These are phyloP conservation scores for Chunga burmeisteri DNA, from an alignment of 2,113 vertebrate species.

Conservation along the genomic window DNA sequence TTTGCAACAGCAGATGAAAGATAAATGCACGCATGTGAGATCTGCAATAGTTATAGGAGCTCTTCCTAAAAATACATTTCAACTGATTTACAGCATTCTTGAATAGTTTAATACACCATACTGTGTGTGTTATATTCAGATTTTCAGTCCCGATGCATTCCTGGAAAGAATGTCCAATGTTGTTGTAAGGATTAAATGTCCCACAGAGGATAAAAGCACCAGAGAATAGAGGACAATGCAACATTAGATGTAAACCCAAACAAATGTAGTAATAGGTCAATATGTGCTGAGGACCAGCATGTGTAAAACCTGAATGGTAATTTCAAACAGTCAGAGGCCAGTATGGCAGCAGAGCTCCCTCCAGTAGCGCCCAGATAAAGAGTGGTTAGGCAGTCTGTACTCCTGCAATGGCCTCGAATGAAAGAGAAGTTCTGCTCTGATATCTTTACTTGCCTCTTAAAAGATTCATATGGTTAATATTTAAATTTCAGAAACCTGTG, in stretches of 20 bases:
- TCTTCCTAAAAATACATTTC: conserved; percentile 47
- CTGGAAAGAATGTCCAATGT: conserved; percentile 25
- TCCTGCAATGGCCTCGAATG: not conserved
- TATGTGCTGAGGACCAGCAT: not conserved
- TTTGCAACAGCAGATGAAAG: not conserved
- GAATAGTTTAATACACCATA: not conserved
- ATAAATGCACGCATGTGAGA: not conserved
- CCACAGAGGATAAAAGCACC: not conserved
- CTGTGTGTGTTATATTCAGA: not conserved
- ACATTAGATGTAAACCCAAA: conserved; percentile 25
- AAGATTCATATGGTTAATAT: conserved; percentile 74
- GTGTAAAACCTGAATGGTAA: not conserved
- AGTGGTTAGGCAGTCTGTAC: not conserved
- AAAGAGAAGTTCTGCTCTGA: conserved; percentile 14
- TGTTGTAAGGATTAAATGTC: conserved; percentile 30
- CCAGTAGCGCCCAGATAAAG: not conserved
- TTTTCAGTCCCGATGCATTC: not conserved
- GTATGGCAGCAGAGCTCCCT: not conserved
- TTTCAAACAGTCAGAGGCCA: not conserved
- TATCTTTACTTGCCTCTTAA: conserved; percentile 46
- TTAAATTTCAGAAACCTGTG: conserved; percentile 67
- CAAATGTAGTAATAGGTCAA: conserved; percentile 20
- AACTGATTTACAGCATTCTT: conserved; percentile 14
- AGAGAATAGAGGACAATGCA: not conserved
- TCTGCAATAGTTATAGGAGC: not conserved